Evolutionary conservation across 2,113 vertebrate species (phyloP).

Genomic region (Trematomus loennbergii): DNA sequence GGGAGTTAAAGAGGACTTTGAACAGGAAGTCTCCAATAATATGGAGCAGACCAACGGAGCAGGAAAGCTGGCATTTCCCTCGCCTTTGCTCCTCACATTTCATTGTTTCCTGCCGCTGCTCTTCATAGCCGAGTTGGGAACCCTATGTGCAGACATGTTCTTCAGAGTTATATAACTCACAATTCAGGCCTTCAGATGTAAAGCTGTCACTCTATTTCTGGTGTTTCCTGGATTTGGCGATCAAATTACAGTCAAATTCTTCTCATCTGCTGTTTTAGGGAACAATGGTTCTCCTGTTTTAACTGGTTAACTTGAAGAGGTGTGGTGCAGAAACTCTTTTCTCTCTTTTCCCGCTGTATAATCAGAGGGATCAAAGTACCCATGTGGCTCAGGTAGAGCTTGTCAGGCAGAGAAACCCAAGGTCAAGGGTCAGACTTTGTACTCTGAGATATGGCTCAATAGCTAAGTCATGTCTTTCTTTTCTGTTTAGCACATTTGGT

Average conservation of each 20-base stretch:
- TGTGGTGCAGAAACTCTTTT: constrained; percentile 30
- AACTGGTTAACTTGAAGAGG: constrained; percentile 28
- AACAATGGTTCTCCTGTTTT: constrained; percentile 51
- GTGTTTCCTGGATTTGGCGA: neutral
- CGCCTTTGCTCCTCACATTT: constrained; percentile 65
- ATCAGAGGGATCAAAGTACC: constrained; percentile 55
- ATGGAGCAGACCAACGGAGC: constrained; percentile 45
- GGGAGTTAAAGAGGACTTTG: constrained; percentile 39
- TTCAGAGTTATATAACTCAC: constrained; percentile 1
- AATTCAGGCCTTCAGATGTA: neutral
- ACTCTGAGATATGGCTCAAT: neutral
- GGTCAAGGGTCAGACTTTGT: constrained; percentile 24
- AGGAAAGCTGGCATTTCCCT: constrained; percentile 69
- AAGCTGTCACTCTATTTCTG: neutral
- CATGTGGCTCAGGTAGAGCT: constrained; percentile 38
- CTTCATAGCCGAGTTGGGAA: neutral
- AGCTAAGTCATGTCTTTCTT: neutral
- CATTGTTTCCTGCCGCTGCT: constrained; percentile 69
- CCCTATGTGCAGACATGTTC: neutral
- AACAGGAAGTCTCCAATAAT: constrained; percentile 69
- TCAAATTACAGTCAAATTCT: constrained; percentile 1
- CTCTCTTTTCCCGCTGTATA: constrained; percentile 36
- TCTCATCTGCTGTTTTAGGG: neutral
- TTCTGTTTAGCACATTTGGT: neutral
- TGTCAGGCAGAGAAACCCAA: neutral